Base-by-base conservation (phyloP, 2,888 invertebrate species). In the Isoperla grammatica region DNA sequence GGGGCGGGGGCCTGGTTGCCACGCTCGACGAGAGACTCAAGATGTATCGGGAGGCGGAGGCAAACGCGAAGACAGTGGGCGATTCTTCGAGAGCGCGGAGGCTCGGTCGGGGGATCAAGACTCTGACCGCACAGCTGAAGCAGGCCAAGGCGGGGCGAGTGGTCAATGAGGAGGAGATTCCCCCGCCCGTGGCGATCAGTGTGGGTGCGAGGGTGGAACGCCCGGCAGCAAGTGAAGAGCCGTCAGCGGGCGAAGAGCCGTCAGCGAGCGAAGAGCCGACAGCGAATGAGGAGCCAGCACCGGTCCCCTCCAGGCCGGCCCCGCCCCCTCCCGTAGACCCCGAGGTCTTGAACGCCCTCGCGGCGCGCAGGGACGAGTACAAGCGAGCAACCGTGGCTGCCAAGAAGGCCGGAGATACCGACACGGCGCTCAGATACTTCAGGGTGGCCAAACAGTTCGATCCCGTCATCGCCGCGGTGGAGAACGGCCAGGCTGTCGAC, bases 401-500 rank as follows among this genome's bases (percentile, higher is more conserved):
- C 57, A 95, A 94, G 71, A 85, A 83, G 54, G 72, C 79, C 0
- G 89, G 88, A 0, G 87, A 95, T 69, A 81, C 80, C 20, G 75
- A 79, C 1, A 76, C 82, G 59, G 94, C 94, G 0, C 68, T 91
- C 1, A 81, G 83, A 60, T 82, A 82, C 67, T 75, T 92, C 5
- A 88, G 85, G 72, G 79, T 87, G 45, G 82, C 85, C 0, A 94
- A 94, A 78, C 89, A 91, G 74, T 95, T 75, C 93, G 95, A 67
- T 69, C 81, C 39, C 90, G 94, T 1, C 82, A 93, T 20, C n/a
- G 79, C 82, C 42, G 90, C 90, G 4, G 83, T 87, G 56, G 81
- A 83, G 66, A 79, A 79, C 50, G 94, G 92, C 0, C 82, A 91
- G 66, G 81, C 84, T 5, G 86, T 95, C 65, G 94, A 96, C 73